A percentile compares a stretch with the other conserved stretches of the same genome.
These are phyloP conservation scores for Albula glossodonta DNA, from an alignment of 2,113 vertebrate genomes.

Conservation along the genomic window DNA sequence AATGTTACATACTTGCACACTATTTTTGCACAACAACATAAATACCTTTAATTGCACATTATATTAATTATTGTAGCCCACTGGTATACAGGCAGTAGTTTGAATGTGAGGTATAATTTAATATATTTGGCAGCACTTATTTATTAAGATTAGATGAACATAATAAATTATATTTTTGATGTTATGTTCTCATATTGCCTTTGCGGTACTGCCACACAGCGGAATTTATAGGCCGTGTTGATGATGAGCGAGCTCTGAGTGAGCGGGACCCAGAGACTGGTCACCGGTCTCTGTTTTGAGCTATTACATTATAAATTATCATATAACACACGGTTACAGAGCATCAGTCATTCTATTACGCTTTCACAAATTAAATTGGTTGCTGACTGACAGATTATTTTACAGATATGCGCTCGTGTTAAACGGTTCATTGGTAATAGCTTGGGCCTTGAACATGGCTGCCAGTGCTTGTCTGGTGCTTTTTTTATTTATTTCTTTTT, in stretches of 20 bases:
- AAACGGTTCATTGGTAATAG: neutral
- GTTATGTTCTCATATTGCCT: neutral
- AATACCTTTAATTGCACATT: too few relatives aligned
- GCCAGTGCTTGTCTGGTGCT: neutral
- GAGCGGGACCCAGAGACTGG: neutral
- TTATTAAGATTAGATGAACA: too few relatives aligned
- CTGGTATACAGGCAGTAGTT: too few relatives aligned
- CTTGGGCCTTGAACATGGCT: neutral
- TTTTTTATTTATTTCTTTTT: neutral
- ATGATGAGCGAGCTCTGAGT: neutral
- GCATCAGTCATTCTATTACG: slow-evolving; percentile 15
- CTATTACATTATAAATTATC: slow-evolving; percentile 11
- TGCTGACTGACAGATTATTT: slow-evolving; percentile 1
- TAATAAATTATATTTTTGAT: too few relatives aligned
- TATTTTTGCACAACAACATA: too few relatives aligned
- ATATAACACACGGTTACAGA: neutral
- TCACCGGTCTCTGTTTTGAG: neutral
- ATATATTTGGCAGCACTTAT: too few relatives aligned
- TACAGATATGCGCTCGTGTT: neutral
- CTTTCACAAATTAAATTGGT: neutral
- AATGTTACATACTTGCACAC: too few relatives aligned
- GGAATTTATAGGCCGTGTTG: neutral
- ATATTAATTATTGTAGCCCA: too few relatives aligned
- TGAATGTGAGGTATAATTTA: too few relatives aligned
- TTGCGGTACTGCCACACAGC: neutral